Evolutionary conservation across 1,140 invertebrate genomes (phyloP).

Genomic region (Eciton burchellii): DNA sequence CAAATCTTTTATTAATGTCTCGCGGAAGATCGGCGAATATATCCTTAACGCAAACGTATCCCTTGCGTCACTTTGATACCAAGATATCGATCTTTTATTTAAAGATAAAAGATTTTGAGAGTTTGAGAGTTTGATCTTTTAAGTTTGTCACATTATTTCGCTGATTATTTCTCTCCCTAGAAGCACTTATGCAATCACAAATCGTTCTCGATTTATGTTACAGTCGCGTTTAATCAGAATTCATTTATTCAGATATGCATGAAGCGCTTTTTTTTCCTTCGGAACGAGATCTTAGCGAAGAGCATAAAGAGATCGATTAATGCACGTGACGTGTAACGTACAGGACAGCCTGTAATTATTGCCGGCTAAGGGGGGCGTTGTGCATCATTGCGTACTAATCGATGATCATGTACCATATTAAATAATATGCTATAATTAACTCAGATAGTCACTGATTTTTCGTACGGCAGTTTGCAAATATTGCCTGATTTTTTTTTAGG

Average conservation of each 20-base stretch:
- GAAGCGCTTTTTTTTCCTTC: slow-evolving; percentile 12
- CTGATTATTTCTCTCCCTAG: background rate
- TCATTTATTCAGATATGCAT: slow-evolving; percentile 39
- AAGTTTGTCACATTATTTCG: background rate
- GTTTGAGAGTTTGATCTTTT: too few species aligned
- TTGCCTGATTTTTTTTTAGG: background rate
- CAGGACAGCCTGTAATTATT: slow-evolving; percentile 42
- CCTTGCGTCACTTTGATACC: background rate
- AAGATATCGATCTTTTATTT: background rate
- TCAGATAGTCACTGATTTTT: slow-evolving; percentile 50
- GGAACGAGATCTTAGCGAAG: slow-evolving; percentile 24
- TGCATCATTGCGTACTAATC: slow-evolving; percentile 60
- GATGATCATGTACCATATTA: slow-evolving; percentile 39
- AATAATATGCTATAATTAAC: slow-evolving; percentile 48
- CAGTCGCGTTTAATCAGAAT: slow-evolving; percentile 41
- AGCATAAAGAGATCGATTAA: slow-evolving; percentile 44
- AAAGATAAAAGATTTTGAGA: too few species aligned
- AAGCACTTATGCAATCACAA: background rate
- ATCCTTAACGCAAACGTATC: background rate
- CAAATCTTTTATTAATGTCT: background rate
- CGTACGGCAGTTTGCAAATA: slow-evolving; percentile 8
- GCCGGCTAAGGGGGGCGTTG: slow-evolving; percentile 30
- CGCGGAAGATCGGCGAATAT: background rate
- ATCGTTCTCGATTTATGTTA: background rate
- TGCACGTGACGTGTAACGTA: slow-evolving; percentile 45